Percentiles rank a stretch among this genome's conserved stretches.
These are phyloP conservation scores for Cossypha caffra DNA, from an alignment of 2,797 vertebrate species.

Conservation along the genomic window DNA sequence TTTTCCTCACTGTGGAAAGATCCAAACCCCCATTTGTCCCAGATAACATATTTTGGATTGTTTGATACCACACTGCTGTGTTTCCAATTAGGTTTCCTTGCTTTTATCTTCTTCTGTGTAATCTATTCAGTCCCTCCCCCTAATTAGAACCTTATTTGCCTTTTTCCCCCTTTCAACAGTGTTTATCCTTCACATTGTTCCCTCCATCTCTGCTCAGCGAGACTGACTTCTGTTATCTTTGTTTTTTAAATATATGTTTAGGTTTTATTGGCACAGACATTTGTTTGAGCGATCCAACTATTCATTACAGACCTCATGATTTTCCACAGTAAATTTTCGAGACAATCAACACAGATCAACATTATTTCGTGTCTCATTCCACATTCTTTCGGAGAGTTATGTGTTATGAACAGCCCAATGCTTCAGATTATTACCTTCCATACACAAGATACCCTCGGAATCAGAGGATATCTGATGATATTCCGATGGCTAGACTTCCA, in stretches of 20 bases:
- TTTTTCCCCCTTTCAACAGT: conserved; percentile 1
- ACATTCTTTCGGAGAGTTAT: conserved; percentile 57
- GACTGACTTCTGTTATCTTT: conserved; percentile 68
- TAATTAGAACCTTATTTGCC: conserved; percentile 72
- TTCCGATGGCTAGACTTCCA: conserved; percentile 51
- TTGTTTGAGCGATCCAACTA: conserved; percentile 30
- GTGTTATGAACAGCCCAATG: conserved; percentile 41
- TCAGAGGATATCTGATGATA: conserved; percentile 63
- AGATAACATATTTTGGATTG: conserved; percentile 46
- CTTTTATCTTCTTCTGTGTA: conserved; percentile 62
- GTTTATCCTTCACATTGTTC: conserved; percentile 52
- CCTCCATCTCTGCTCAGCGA: conserved; percentile 23
- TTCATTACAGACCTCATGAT: conserved; percentile 60
- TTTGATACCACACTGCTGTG: conserved; percentile 29
- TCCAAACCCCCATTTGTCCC: neutral
- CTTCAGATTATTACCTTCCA: conserved; percentile 60
- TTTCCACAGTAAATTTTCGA: conserved; percentile 71
- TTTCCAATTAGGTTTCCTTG: conserved; percentile 62
- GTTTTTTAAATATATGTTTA: conserved; percentile 67
- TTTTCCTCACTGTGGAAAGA: conserved; percentile 3
- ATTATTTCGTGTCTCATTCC: conserved; percentile 25
- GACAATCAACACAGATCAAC: conserved; percentile 60
- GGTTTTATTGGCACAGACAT: conserved; percentile 40
- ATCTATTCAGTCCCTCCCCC: conserved; percentile 52
- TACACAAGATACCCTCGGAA: conserved; percentile 30